Percentiles rank a stretch among this genome's conserved stretches.
phyloP scores from a whole-genome alignment of 2,888 invertebrate species.

The Neoaliturus tenellus region DNA sequence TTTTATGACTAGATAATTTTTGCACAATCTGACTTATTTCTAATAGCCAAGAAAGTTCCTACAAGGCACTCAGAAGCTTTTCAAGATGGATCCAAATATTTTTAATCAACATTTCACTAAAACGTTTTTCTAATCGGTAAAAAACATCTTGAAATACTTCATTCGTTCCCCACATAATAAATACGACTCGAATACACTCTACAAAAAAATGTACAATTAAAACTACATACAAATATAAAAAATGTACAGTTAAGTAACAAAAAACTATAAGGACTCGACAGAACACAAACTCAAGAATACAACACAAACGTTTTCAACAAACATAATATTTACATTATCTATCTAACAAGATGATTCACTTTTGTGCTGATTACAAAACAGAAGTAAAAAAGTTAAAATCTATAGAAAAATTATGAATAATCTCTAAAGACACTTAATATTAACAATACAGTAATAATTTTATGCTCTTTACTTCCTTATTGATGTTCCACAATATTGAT shows the following conservation, averaged over 20 bases:
- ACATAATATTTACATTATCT: slow-evolving; percentile 4
- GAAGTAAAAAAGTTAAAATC: neutral
- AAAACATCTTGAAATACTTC: slow-evolving; percentile 10
- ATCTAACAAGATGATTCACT: neutral
- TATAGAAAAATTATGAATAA: neutral
- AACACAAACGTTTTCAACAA: slow-evolving; percentile 13
- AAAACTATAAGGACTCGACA: neutral
- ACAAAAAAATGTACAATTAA: slow-evolving; percentile 29
- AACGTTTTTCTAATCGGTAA: neutral
- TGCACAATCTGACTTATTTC: neutral
- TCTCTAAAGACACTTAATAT: too few relatives aligned
- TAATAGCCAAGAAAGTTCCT: neutral
- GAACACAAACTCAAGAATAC: neutral
- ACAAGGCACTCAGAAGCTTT: neutral
- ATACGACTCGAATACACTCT: slow-evolving; percentile 40
- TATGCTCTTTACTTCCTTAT: too few relatives aligned
- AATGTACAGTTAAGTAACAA: slow-evolving; percentile 38
- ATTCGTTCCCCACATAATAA: slow-evolving; percentile 17
- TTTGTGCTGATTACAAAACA: neutral
- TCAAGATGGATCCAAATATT: neutral
- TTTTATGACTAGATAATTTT: neutral
- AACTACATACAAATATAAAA: slow-evolving; percentile 47
- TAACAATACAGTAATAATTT: too few relatives aligned
- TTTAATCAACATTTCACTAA: neutral
- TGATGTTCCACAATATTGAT: too few relatives aligned